Conservation (phyloP, 2,113 vertebrate species). For the Aphyosemion australe region DNA sequence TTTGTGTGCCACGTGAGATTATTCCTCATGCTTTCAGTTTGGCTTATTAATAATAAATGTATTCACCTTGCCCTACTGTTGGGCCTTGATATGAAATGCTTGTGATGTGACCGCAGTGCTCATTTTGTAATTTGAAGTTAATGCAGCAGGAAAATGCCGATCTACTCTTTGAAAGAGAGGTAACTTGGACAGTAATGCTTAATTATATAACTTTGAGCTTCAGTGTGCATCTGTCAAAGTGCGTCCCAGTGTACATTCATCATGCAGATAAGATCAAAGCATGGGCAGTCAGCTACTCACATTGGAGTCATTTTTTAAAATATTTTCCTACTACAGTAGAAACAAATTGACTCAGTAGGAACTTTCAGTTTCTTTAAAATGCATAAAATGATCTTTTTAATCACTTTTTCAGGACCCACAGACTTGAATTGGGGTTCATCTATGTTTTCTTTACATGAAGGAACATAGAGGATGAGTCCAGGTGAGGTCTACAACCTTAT, state of each 20-base stretch:
- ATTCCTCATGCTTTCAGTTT: conserved; percentile 17
- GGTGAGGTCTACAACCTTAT: too few species aligned
- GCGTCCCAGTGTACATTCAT: conserved; percentile 60
- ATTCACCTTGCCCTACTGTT: conserved; percentile 31
- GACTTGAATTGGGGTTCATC: conserved; percentile 2
- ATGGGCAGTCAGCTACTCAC: conserved; percentile 42
- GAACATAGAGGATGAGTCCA: too few species aligned
- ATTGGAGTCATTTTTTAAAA: conserved; percentile 36
- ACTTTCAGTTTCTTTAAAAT: conserved; percentile 29
- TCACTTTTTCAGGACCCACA: conserved; percentile 20
- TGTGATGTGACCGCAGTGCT: conserved; percentile 28
- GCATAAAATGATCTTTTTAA: conserved; percentile 22
- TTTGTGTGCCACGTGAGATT: conserved; percentile 34
- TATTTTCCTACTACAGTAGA: conserved; percentile 13
- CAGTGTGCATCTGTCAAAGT: conserved; percentile 53
- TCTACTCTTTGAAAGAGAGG: conserved; percentile 28
- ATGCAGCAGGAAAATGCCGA: conserved; percentile 41
- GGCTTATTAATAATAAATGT: conserved; percentile 53
- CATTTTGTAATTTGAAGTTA: conserved; percentile 23
- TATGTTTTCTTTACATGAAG: too few species aligned
- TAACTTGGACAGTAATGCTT: conserved; percentile 38
- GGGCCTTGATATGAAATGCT: conserved; percentile 35
- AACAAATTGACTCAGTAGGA: conserved; percentile 34
- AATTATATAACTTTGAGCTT: conserved; percentile 54
- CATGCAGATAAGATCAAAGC: conserved; percentile 72